Evolutionary conservation across 1,140 invertebrate genomes (phyloP).

Genomic region (Subanguina moxae): DNA sequence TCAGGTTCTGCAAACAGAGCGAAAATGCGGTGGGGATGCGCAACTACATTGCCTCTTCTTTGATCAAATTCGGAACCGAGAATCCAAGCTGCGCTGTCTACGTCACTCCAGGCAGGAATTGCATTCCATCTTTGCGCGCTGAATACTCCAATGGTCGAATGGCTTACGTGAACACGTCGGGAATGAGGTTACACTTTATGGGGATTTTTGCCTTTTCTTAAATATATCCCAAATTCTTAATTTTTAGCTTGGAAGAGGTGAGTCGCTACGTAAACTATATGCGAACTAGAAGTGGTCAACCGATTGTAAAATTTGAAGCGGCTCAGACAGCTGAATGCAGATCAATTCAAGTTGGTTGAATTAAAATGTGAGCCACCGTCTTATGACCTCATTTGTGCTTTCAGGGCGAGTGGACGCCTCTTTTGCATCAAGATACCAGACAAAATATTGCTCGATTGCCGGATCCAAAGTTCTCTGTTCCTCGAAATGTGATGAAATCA

Average conservation of each 20-base stretch:
- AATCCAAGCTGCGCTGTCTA: slow-evolving; percentile 44
- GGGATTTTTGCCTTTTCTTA: neutral
- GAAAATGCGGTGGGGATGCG: slow-evolving; percentile 37
- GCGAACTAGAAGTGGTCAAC: slow-evolving; percentile 31
- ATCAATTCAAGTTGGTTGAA: slow-evolving; percentile 36
- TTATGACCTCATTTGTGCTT: too few relatives aligned
- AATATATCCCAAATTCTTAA: neutral
- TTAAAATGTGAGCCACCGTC: too few relatives aligned
- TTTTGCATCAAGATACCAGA: slow-evolving; percentile 15
- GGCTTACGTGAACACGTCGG: slow-evolving; percentile 40
- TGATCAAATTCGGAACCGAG: slow-evolving; percentile 36
- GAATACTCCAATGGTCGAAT: slow-evolving; percentile 44
- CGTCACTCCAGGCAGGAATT: slow-evolving; percentile 36
- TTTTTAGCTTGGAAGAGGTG: slow-evolving; percentile 42
- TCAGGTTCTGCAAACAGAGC: slow-evolving; percentile 38
- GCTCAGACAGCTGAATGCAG: slow-evolving; percentile 34
- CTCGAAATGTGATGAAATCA: neutral
- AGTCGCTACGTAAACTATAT: slow-evolving; percentile 39
- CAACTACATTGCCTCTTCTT: slow-evolving; percentile 33
- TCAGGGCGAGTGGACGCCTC: slow-evolving; percentile 28
- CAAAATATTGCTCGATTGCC: slow-evolving; percentile 30
- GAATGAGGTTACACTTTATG: slow-evolving; percentile 30
- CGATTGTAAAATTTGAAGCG: slow-evolving; percentile 41
- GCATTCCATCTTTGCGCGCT: slow-evolving; percentile 34
- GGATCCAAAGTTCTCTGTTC: slow-evolving; percentile 23